Evolutionary conservation across 2,888 invertebrate genomes (phyloP), one percentile per base, ranked within the genome.

Genomic region (Pseudeuparius sepicola): DNA sequence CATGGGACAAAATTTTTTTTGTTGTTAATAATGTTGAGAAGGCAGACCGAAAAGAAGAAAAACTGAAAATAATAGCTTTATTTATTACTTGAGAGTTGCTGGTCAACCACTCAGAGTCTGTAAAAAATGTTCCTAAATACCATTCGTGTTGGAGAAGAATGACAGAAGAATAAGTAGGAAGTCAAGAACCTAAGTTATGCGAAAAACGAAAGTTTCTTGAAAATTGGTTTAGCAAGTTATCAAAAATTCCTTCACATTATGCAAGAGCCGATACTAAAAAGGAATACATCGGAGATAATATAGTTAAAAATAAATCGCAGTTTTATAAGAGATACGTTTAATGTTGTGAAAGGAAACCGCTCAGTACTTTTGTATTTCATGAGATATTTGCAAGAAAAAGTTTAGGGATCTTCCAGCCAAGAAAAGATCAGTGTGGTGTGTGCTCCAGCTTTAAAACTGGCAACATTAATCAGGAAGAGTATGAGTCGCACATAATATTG

Each of bases 181-280:
- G 17, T 31, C 23, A 31, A 14, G 26, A 29, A 33, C 33, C 25
- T 7, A 33, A 33, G 26, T 11, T 33, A 33, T 28, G 26, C 4
- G 24, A 33, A 33, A 29, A 25, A 14, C 6, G 6, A 20, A 31
- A 24, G 14, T 6, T 31, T 31, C 20, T 31, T 23, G 24, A 31
- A 31, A 24, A 31, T 27, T 31, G 32, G 20, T 24, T 31, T 24
- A 24, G 24, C 24, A 29, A 31, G 23, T 27, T 31, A 27, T 24
- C 24, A 24, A 31, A 31, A 31, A 31, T 31, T 31, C 32, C 32
- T 31, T 31, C 32, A 27, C 32, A 31, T 31, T 31, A 31, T 31
- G 25, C 24, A 4, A 31, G 25, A 27, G 32, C 32, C 5, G 32
- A 31, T 31, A 28, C 32, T 5, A 31, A 31, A 31, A 31, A 31